A percentile compares a stretch with the other conserved stretches of the same genome.
These are phyloP conservation scores for Vimba vimba DNA, from an alignment of 2,113 vertebrate genomes.

Conservation along the genomic window DNA sequence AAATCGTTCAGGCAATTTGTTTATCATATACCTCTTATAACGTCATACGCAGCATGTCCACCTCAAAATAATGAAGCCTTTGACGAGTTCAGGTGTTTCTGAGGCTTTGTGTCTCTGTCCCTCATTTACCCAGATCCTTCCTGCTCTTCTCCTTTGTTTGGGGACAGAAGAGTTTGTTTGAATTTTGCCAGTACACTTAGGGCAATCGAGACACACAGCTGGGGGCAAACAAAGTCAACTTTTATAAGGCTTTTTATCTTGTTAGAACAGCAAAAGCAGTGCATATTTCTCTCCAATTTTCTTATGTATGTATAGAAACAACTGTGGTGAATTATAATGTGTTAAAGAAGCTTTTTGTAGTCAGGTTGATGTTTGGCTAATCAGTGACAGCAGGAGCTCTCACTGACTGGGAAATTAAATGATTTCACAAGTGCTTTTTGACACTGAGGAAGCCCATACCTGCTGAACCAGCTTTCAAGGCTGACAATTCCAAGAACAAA, in stretches of 20 bases:
- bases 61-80: constrained; percentile 12
- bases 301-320: constrained; percentile 43
- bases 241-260: constrained; percentile 26
- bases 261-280: background rate
- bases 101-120: constrained; percentile 31
- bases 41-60: background rate
- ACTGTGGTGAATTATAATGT: constrained; percentile 7
- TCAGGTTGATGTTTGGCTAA: constrained; percentile 20
- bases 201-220: constrained; percentile 15
- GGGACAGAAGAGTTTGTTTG: constrained; percentile 19
- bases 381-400: constrained; percentile 5
- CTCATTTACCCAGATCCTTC: constrained; percentile 28
- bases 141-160: constrained; percentile 21
- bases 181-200: background rate
- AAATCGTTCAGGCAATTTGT: constrained; percentile 14
- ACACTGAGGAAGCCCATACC: background rate
- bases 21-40: background rate
- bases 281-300: constrained; percentile 15
- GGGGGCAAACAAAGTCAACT: constrained; percentile 30
- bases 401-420: constrained; percentile 28
- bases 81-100: constrained; percentile 24
- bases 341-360: constrained; percentile 16
- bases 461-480: background rate
- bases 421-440: background rate
- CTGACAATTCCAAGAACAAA: background rate